phyloP scores from a whole-genome alignment of 1,140 invertebrate species.

The Physella acuta region DNA sequence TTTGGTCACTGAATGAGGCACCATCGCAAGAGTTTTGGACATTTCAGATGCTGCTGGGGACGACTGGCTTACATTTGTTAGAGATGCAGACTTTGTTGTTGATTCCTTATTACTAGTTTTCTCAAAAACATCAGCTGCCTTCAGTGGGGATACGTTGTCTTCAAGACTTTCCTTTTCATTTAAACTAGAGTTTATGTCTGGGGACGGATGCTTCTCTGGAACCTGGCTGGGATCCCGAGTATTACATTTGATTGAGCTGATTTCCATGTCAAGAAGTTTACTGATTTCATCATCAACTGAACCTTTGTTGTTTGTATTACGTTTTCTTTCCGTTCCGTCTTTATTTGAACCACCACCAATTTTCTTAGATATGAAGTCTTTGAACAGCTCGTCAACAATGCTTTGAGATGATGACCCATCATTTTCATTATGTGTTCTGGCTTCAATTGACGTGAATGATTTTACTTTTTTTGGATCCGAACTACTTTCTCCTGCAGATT shows the following conservation, averaged over 20 bases:
- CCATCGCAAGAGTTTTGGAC: not conserved
- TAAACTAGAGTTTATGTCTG: too few relatives aligned
- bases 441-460: not conserved
- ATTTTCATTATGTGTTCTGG: not conserved
- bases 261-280: slow-evolving; percentile 59
- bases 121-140: too few relatives aligned
- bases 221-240: not conserved
- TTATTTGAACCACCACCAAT: slow-evolving; percentile 39
- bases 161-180: too few relatives aligned
- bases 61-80: not conserved
- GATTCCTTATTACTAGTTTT: too few relatives aligned
- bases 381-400: slow-evolving; percentile 48
- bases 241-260: slow-evolving; percentile 29
- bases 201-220: slow-evolving; percentile 7
- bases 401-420: slow-evolving; percentile 15
- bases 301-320: slow-evolving; percentile 50
- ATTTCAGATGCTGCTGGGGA: not conserved
- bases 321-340: slow-evolving; percentile 45
- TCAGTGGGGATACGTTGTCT: too few relatives aligned
- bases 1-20: not conserved
- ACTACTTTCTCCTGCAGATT: not conserved
- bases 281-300: slow-evolving; percentile 57
- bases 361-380: slow-evolving; percentile 44
- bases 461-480: not conserved
- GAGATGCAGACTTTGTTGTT: not conserved